phyloP scores from a whole-genome alignment of 2,888 invertebrate species.

The Lissocephala sabroskyi region DNA sequence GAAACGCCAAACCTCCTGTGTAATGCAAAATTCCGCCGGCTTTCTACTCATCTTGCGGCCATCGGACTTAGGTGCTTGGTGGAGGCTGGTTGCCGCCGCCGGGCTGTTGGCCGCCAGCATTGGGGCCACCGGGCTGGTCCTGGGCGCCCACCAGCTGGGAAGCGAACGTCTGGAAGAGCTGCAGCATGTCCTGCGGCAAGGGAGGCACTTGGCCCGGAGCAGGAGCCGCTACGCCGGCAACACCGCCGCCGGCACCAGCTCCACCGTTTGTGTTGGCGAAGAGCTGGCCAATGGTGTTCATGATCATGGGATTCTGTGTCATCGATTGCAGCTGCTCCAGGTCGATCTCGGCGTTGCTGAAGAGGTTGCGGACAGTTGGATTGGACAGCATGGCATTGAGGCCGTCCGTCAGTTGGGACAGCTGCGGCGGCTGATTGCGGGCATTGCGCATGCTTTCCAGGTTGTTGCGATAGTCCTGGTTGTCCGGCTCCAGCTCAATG shows the following conservation, averaged over 20 bases:
- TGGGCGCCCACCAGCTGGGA: constrained; percentile 47
- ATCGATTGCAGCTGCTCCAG: constrained; percentile 56
- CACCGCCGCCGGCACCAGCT: constrained; percentile 12
- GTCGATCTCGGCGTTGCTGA: constrained; percentile 63
- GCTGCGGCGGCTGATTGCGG: constrained; percentile 40
- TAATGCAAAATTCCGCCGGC: too few relatives aligned
- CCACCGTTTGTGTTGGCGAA: constrained; percentile 46
- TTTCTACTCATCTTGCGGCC: too few relatives aligned
- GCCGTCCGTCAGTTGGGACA: constrained; percentile 58
- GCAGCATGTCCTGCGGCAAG: constrained; percentile 58
- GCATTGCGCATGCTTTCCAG: constrained; percentile 82
- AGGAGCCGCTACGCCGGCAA: constrained; percentile 19
- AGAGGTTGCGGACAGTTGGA: constrained; percentile 62
- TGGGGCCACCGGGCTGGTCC: constrained; percentile 21
- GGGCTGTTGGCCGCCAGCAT: constrained; percentile 27
- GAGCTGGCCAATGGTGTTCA: constrained; percentile 55
- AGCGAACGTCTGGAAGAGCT: constrained; percentile 64
- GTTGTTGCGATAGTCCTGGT: constrained; percentile 91
- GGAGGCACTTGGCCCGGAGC: constrained; percentile 20
- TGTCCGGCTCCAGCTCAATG: constrained; percentile 91
- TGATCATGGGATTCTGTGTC: constrained; percentile 63
- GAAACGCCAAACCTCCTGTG: neutral
- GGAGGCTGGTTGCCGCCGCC: constrained; percentile 49
- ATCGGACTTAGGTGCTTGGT: constrained; percentile 40
- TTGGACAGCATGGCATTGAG: constrained; percentile 62